Evolutionary conservation across 2,888 invertebrate species (phyloP).

Genomic region (Andrena praecox): DNA sequence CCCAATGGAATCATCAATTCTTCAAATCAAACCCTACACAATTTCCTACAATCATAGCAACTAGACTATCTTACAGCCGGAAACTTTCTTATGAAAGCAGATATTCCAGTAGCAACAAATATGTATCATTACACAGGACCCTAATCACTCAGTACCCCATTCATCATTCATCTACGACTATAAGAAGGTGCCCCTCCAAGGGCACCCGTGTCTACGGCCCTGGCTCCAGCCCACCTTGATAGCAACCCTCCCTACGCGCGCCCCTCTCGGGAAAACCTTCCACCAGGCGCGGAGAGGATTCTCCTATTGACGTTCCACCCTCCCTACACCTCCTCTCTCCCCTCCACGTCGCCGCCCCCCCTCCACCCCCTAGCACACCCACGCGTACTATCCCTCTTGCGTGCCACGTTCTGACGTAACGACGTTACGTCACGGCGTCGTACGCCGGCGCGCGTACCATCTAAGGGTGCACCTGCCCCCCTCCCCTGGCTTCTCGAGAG

Average conservation of each 20-base stretch:
- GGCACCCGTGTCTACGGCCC: conserved; percentile 19
- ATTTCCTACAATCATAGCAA: too few relatives aligned
- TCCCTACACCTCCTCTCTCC: conserved; percentile 30
- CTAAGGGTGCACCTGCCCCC: conserved; percentile 23
- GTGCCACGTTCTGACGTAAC: conserved; percentile 73
- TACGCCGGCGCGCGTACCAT: conserved; percentile 56
- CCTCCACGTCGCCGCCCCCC: conserved; percentile 15
- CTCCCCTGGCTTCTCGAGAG: neutral
- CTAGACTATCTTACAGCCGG: too few relatives aligned
- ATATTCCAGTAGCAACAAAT: too few relatives aligned
- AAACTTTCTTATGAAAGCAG: too few relatives aligned
- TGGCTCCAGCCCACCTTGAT: conserved; percentile 30
- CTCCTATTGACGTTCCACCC: conserved; percentile 76
- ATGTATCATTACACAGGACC: too few relatives aligned
- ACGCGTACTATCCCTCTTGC: conserved; percentile 62
- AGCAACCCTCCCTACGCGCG: conserved; percentile 7
- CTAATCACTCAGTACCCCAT: too few relatives aligned
- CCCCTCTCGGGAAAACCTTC: conserved; percentile 46
- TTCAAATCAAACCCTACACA: too few relatives aligned
- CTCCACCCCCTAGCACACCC: conserved; percentile 53
- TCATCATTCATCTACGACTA: neutral
- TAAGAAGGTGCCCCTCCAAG: neutral
- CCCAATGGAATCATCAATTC: too few relatives aligned
- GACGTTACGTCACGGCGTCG: conserved; percentile 71
- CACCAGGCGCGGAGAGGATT: conserved; percentile 61